Evolutionary conservation across 2,888 invertebrate genomes (phyloP).

Genomic region (Thereva nobilitata): DNA sequence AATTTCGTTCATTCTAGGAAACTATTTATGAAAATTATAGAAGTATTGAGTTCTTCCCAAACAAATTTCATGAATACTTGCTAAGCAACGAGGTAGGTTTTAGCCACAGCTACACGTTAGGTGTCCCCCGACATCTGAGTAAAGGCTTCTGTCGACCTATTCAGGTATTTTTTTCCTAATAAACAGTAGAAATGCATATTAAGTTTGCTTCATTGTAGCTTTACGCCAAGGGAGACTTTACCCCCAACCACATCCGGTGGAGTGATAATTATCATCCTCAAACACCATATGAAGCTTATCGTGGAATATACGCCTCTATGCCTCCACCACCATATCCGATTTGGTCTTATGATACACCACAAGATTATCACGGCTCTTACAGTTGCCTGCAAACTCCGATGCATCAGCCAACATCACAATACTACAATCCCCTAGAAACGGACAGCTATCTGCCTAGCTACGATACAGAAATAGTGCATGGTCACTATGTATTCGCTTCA

Average conservation of each 20-base stretch:
- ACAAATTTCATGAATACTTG: slow-evolving; percentile 90
- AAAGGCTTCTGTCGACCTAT: slow-evolving; percentile 89
- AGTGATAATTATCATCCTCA: slow-evolving; percentile 67
- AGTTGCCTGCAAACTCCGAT: slow-evolving; percentile 58
- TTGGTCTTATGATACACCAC: slow-evolving; percentile 45
- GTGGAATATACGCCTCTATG: slow-evolving; percentile 62
- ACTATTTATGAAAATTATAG: slow-evolving; percentile 84
- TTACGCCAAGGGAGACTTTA: slow-evolving; percentile 68
- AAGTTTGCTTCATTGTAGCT: slow-evolving; percentile 49
- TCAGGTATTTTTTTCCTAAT: slow-evolving; percentile 56
- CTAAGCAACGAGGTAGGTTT: slow-evolving; percentile 90
- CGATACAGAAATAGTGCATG: slow-evolving; percentile 56
- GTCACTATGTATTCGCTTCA: slow-evolving; percentile 58
- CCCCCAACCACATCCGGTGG: slow-evolving; percentile 66
- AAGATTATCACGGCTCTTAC: slow-evolving; percentile 56
- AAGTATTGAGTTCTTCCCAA: slow-evolving; percentile 84
- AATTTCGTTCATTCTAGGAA: slow-evolving; percentile 65
- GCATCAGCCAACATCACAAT: slow-evolving; percentile 56
- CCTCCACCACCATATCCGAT: slow-evolving; percentile 42
- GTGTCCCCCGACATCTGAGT: slow-evolving; percentile 78
- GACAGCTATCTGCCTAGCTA: slow-evolving; percentile 58
- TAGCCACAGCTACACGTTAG: slow-evolving; percentile 83
- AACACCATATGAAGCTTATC: slow-evolving; percentile 66
- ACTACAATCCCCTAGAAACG: slow-evolving; percentile 57
- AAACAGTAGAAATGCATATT: neutral